These are phyloP conservation scores for Caenorhabditis inopinata DNA, from an alignment of 1,140 invertebrate genomes.

Conservation along the genomic window DNA sequence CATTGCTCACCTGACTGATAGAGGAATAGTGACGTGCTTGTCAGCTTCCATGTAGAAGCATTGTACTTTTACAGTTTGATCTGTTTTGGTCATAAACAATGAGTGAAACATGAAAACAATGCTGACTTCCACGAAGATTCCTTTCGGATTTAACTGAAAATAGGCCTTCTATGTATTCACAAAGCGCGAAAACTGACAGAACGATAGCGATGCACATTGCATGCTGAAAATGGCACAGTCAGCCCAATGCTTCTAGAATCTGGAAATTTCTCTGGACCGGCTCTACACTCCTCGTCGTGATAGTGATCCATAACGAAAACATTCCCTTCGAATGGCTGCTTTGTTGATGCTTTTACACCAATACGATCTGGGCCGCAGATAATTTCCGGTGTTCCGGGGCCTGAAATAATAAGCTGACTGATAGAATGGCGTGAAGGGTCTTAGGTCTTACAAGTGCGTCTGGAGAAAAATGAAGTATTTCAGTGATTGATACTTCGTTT, in stretches of 20 bases:
- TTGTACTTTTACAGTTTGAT: constrained; percentile 65
- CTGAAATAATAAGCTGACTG: no score
- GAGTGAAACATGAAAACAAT: constrained; percentile 66
- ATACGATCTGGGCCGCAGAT: constrained; percentile 65
- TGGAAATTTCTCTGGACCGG: constrained; percentile 62
- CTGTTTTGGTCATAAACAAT: constrained; percentile 65
- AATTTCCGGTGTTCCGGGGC: constrained; percentile 64
- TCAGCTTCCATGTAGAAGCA: constrained; percentile 67
- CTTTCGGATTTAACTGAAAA: constrained; percentile 63
- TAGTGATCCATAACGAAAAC: constrained; percentile 66
- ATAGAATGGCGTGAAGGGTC: no score
- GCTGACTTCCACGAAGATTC: constrained; percentile 66
- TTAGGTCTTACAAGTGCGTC: no score
- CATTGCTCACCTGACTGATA: constrained; percentile 62
- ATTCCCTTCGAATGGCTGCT: constrained; percentile 65
- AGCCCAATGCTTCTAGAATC: constrained; percentile 62
- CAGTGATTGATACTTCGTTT: no score
- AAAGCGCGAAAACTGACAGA: constrained; percentile 50
- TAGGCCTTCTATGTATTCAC: neutral
- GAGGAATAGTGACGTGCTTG: constrained; percentile 59
- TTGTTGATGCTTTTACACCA: constrained; percentile 64
- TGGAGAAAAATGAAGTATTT: no score
- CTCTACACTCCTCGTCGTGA: constrained; percentile 62
- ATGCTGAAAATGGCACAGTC: constrained; percentile 63
- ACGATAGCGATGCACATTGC: constrained; percentile 65